Evolutionary conservation across 2,888 invertebrate species (phyloP), one percentile per base, ranked within the genome.

Genomic region (Chrysopilus asiliformis): DNA sequence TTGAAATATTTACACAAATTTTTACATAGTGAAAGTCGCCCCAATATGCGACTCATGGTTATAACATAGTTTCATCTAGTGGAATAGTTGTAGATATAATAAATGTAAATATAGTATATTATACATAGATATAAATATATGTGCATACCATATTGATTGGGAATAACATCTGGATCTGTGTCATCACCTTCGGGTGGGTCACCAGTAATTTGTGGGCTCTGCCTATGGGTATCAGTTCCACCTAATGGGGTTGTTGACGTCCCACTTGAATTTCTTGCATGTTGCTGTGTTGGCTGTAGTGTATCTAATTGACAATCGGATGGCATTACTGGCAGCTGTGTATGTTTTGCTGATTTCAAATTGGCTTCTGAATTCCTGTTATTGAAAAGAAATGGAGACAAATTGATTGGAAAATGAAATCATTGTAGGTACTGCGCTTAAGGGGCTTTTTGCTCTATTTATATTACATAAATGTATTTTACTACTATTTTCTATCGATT

Each of bases 91-190:
- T n/a, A n/a, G n/a, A n/a, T n/a, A n/a, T n/a, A n/a, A n/a, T n/a
- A n/a, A n/a, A n/a, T n/a, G n/a, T n/a, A n/a, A n/a, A n/a, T n/a
- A n/a, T n/a, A n/a, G 9, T 22, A 22, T 22, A 22, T 22, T 9
- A 22, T 9, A 22, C 8, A 22, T 9, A 13, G 14, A 22, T 10
- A 20, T 13, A 24, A 16, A 8, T 13, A 15, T n/a, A 16, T 12
- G 9, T 19, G 60, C 75, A 72, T 54, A 86, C 86, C 85, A 65
- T 85, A 84, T 64, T 86, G 79, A 68, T 81, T 83, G 47, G 85
- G 80, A 64, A 86, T 85, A 52, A 86, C 83, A 63, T 86, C 86
- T 31, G 86, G 85, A 66, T 86, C 85, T 35, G 81, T 79, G 53
- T 82, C 83, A 49, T 64, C 64, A 38, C 55, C 55, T 45, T 64